Evolutionary conservation across 2,888 invertebrate species (phyloP).

Genomic region (Drosophila meridiana): DNA sequence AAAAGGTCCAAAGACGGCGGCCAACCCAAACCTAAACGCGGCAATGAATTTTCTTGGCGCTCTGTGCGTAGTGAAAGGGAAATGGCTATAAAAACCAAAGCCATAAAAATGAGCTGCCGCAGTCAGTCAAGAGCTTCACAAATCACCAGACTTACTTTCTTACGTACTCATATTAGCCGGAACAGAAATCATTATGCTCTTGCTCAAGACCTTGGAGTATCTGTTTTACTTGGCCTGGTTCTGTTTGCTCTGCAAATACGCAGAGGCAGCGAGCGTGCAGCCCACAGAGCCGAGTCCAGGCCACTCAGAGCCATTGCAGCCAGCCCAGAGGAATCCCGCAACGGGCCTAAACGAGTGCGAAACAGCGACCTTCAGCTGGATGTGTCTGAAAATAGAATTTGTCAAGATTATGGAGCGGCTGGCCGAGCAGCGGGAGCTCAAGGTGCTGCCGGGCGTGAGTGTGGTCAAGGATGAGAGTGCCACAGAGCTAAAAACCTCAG

Average conservation of each 20-base stretch:
- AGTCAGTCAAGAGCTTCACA: slow-evolving; percentile 54
- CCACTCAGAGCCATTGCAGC: slow-evolving; percentile 40
- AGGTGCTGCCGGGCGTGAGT: slow-evolving; percentile 90
- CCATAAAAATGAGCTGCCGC: slow-evolving; percentile 60
- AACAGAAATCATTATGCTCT: slow-evolving; percentile 54
- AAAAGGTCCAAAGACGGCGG: slow-evolving; percentile 58
- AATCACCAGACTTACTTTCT: slow-evolving; percentile 37
- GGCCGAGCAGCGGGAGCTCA: slow-evolving; percentile 88
- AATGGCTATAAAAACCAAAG: slow-evolving; percentile 72
- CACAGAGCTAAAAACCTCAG: slow-evolving; percentile 87
- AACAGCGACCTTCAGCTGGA: slow-evolving; percentile 87
- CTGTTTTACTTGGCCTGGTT: slow-evolving; percentile 69
- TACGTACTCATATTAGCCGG: background rate
- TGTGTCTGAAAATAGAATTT: slow-evolving; percentile 92
- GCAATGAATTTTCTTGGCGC: slow-evolving; percentile 58
- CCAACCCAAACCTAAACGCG: slow-evolving; percentile 42
- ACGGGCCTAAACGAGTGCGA: slow-evolving; percentile 86
- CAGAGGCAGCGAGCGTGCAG: slow-evolving; percentile 67
- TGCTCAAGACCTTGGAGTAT: slow-evolving; percentile 73
- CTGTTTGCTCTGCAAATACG: slow-evolving; percentile 66
- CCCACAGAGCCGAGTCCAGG: slow-evolving; percentile 45
- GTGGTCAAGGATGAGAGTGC: slow-evolving; percentile 89
- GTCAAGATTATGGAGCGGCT: slow-evolving; percentile 91
- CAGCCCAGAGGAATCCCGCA: slow-evolving; percentile 30
- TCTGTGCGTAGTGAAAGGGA: slow-evolving; percentile 70